Base-by-base conservation (phyloP, 2,888 invertebrate species). In the Dicranocentrus wangi region DNA sequence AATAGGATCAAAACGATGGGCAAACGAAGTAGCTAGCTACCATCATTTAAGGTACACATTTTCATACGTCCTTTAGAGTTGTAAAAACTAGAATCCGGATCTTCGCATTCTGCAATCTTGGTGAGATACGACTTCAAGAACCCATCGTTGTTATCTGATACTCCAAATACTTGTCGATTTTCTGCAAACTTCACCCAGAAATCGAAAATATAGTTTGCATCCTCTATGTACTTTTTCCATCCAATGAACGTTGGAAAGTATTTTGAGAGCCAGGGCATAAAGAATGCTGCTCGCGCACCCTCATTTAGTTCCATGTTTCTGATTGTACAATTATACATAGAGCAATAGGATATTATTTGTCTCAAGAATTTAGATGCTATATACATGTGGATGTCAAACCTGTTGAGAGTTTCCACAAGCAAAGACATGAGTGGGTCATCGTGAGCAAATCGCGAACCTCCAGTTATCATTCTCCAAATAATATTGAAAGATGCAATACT, bases 221-320 rank as follows among this genome's bases (percentile, higher is more conserved):
- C 85, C 13, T 75, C 1, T 10, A 84, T 25, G 42, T 85, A 85
- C n/a, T 42, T 28, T 0, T 75, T 82, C 83, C 82, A 84, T 21
- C 85, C 85, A 55, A 66, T 73, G 8, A 82, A 43, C 10, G 27
- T 23, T 0, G 84, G 84, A 65, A 80, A 76, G 17, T 65, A 63
- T 27, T 71, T 61, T 13, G 84, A 68, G 7, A 85, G 47, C 84
- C 84, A 84, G 3, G 85, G 85, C 42, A 83, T 72, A 28, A 82
- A 84, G 43, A 85, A 75, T 21, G 78, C 80, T 0, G 60, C 66
- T 65, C 80, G 82, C 1, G 70, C 79, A 3, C 84, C 84, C 21
- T 75, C 81, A n/a, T 66, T 68, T 3, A 85, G 32, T 55, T 82
- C 82, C 83, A 85, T 71, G 27, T 85, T 83, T 47, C 83, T 83